Evolutionary conservation across 2,113 vertebrate genomes (phyloP).

Genomic region (Leiothrix lutea): DNA sequence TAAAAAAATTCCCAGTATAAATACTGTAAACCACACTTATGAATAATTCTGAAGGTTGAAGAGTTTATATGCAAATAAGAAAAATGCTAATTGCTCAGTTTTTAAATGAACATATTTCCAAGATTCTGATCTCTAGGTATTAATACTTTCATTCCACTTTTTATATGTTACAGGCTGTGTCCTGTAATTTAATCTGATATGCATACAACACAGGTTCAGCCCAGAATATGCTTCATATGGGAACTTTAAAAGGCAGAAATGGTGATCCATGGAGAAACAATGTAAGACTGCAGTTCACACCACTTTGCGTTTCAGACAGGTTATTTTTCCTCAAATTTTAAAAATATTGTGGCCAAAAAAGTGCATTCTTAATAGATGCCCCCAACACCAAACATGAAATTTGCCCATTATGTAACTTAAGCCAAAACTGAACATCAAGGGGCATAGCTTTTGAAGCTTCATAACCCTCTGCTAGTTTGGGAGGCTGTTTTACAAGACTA

Average conservation of each 20-base stretch:
- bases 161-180: neutral
- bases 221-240: neutral
- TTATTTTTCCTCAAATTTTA: neutral
- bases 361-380: neutral
- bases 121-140: conserved; percentile 23
- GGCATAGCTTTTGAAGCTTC: neutral
- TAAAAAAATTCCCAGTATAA: neutral
- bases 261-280: neutral
- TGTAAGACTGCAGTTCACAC: rapidly evolving
- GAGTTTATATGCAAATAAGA: conserved; percentile 26
- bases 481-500: neutral
- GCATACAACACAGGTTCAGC: neutral
- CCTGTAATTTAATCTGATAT: conserved; percentile 42
- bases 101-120: conserved; percentile 16
- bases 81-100: conserved; percentile 27
- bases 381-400: neutral
- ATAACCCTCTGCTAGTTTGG: neutral
- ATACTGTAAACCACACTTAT: neutral
- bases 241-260: conserved; percentile 22
- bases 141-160: conserved; percentile 20
- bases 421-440: neutral
- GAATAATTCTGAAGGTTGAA: conserved; percentile 38
- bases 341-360: neutral
- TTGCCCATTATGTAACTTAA: neutral
- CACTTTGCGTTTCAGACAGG: neutral